phyloP scores from a whole-genome alignment of 2,113 vertebrate genomes.

The Oreochromis spilurus region DNA sequence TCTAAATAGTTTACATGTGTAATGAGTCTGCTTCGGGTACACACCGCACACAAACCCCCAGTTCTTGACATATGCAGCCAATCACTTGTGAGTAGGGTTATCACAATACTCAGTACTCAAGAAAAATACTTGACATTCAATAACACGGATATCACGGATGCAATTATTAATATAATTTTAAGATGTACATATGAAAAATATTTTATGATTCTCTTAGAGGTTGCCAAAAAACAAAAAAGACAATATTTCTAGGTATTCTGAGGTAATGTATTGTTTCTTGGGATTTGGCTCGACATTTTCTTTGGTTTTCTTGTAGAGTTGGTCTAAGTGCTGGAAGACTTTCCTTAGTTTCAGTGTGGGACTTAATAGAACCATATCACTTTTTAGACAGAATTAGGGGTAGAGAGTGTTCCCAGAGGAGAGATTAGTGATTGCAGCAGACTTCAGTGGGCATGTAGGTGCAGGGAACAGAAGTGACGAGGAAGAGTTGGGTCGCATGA shows the following conservation, averaged over 20 bases:
- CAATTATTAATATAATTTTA: neutral
- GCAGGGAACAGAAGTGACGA: neutral
- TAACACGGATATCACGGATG: neutral
- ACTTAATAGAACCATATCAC: neutral
- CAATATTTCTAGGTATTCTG: neutral
- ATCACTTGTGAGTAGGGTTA: neutral
- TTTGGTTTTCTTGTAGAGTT: neutral
- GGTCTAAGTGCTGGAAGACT: neutral
- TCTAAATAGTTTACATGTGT: neutral
- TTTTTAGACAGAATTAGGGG: neutral
- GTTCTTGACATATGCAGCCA: neutral
- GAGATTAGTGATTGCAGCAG: neutral
- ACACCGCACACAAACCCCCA: neutral
- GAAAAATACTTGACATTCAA: neutral
- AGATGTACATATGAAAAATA: neutral
- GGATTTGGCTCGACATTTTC: neutral
- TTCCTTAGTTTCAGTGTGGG: neutral
- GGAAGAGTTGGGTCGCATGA: neutral
- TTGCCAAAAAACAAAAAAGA: neutral
- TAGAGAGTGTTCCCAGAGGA: neutral
- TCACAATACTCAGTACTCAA: neutral
- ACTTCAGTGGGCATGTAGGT: neutral
- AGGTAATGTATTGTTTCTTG: neutral
- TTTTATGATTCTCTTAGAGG: neutral
- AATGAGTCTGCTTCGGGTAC: neutral